These are phyloP conservation scores for Mythimna albipuncta DNA, from an alignment of 2,888 invertebrate species.

Conservation along the genomic window DNA sequence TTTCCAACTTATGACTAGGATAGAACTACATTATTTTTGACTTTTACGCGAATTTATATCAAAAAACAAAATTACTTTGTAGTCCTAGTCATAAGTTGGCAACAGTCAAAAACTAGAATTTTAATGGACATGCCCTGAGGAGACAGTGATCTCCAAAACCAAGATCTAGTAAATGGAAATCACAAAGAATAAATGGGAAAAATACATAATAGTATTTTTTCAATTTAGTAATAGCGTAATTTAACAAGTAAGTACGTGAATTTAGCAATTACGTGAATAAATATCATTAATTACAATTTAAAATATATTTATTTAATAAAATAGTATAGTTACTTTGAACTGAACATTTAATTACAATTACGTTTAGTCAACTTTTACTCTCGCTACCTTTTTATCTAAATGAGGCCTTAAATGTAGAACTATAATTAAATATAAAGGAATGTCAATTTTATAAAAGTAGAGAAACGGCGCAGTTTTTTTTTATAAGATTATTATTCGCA, in stretches of 20 bases:
- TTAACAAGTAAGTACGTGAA: constrained; percentile 1
- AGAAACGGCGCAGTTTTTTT: constrained; percentile 41
- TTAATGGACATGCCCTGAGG: neutral
- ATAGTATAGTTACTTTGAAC: constrained; percentile 15
- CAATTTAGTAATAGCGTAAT: neutral
- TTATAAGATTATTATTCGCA: constrained; percentile 27
- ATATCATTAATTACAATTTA: constrained; percentile 19
- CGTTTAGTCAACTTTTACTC: constrained; percentile 26
- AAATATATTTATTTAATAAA: constrained; percentile 25
- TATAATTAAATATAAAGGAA: constrained; percentile 56
- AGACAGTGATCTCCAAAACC: neutral
- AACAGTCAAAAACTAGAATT: constrained; percentile 6
- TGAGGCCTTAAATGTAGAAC: constrained; percentile 52
- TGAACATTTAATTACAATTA: constrained; percentile 23
- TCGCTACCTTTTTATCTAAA: constrained; percentile 31
- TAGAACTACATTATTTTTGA: no score
- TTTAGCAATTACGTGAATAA: constrained; percentile 1
- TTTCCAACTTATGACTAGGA: constrained; percentile 1
- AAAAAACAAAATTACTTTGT: neutral
- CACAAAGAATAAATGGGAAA: neutral
- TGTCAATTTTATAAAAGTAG: constrained; percentile 63
- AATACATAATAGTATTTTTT: neutral
- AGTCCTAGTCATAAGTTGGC: constrained; percentile 7
- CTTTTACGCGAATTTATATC: neutral
- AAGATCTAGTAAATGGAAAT: neutral